Percentiles rank a stretch among this genome's conserved stretches.
These are phyloP conservation scores for Cnemophilus loriae DNA, from an alignment of 2,113 vertebrate genomes.

Conservation along the genomic window DNA sequence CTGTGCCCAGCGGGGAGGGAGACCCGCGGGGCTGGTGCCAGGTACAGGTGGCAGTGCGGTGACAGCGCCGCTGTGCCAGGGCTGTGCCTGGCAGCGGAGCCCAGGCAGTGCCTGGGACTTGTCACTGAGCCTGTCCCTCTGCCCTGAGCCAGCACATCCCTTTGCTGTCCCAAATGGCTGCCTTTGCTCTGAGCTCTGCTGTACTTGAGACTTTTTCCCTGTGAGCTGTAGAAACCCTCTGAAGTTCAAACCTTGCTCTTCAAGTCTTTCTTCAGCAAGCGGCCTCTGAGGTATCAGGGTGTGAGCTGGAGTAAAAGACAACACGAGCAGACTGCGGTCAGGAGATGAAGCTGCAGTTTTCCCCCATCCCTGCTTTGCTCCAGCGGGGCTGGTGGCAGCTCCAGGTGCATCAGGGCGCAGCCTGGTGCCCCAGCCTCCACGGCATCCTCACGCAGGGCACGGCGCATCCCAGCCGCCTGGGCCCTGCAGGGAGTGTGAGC, in stretches of 20 bases:
- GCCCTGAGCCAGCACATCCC: neutral
- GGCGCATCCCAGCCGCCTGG: fast-evolving
- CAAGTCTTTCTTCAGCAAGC: neutral
- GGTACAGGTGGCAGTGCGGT: fast-evolving
- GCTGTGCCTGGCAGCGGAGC: neutral
- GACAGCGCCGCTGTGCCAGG: fast-evolving
- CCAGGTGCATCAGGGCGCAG: neutral
- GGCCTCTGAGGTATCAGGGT: fast-evolving
- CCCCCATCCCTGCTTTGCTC: neutral
- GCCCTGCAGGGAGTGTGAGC: fast-evolving
- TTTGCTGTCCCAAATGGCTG: neutral
- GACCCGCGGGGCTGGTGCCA: fast-evolving
- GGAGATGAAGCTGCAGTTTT: neutral
- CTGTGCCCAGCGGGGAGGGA: neutral
- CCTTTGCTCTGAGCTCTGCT: neutral
- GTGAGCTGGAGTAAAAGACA: neutral
- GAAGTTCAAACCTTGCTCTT: neutral
- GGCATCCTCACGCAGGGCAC: fast-evolving
- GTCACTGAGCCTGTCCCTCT: neutral
- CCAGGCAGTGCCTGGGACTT: neutral
- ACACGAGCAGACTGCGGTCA: fast-evolving
- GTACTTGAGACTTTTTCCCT: fast-evolving
- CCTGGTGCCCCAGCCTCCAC: fast-evolving
- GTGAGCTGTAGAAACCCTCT: neutral
- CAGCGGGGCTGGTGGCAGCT: neutral